These are phyloP conservation scores for Tinea pellionella DNA, from an alignment of 2,888 invertebrate genomes.

Conservation along the genomic window DNA sequence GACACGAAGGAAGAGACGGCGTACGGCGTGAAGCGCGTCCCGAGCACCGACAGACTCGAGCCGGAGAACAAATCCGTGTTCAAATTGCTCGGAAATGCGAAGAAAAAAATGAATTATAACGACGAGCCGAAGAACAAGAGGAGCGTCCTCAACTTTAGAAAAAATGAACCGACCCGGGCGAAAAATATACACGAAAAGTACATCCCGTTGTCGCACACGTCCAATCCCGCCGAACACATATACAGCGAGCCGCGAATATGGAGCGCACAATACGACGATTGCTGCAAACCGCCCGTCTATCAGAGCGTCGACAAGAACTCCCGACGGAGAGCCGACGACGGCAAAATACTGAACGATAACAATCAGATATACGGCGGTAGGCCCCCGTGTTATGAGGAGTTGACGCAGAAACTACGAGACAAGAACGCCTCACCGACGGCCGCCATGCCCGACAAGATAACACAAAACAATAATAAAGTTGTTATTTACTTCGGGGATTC, in stretches of 20 bases:
- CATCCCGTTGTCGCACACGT: constrained; percentile 48
- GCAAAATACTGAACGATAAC: constrained; percentile 22
- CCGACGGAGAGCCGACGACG: constrained; percentile 30
- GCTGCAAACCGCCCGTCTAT: constrained; percentile 55
- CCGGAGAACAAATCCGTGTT: constrained; percentile 55
- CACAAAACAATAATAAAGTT: constrained; percentile 72
- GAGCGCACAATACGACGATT: constrained; percentile 46
- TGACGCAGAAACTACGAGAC: constrained; percentile 54
- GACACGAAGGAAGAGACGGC: constrained; percentile 49
- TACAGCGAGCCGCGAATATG: constrained; percentile 58
- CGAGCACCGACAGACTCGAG: constrained; percentile 61
- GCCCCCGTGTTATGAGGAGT: constrained; percentile 61
- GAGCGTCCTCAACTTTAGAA: constrained; percentile 56
- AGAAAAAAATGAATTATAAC: constrained; percentile 46
- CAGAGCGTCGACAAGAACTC: constrained; percentile 53
- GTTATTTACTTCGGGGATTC: constrained; percentile 80
- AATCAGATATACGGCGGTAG: constrained; percentile 44
- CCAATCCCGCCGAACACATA: constrained; percentile 44
- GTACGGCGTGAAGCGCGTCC: constrained; percentile 46
- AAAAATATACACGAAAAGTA: constrained; percentile 62
- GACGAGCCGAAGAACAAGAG: constrained; percentile 50
- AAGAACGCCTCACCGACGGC: constrained; percentile 41
- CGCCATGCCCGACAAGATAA: constrained; percentile 54
- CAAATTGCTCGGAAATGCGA: constrained; percentile 53
- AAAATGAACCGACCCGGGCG: constrained; percentile 37